phyloP scores from a whole-genome alignment of 2,797 vertebrate species.

The Chelonia mydas region DNA sequence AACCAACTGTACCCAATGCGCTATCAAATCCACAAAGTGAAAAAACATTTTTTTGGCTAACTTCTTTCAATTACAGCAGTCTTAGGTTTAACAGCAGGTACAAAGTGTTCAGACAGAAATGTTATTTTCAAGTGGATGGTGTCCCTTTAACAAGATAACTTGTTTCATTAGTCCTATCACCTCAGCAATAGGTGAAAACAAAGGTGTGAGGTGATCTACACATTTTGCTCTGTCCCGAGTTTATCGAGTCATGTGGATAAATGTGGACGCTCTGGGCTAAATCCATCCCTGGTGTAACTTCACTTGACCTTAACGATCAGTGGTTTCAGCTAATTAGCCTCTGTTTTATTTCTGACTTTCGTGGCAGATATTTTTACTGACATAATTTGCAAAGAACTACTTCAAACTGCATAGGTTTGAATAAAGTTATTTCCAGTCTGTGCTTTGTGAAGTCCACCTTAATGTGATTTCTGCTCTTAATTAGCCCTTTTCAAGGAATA shows the following conservation, averaged over 20 bases:
- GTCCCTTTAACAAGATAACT: constrained; percentile 8
- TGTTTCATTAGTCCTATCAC: constrained; percentile 9
- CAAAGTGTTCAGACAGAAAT: not conserved
- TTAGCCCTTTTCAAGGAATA: not conserved
- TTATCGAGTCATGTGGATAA: not conserved
- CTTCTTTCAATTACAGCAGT: not conserved
- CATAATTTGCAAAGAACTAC: constrained; percentile 51
- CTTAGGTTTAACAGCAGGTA: not conserved
- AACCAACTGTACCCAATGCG: not conserved
- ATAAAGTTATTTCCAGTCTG: not conserved
- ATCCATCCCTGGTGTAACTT: constrained; percentile 58
- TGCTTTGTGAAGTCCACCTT: constrained; percentile 29
- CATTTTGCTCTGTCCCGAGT: not conserved
- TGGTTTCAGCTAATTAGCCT: constrained; percentile 59
- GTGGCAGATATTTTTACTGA: constrained; percentile 69
- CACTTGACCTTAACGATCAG: constrained; percentile 41
- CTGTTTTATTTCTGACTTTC: constrained; percentile 22
- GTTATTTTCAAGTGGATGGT: constrained; percentile 20
- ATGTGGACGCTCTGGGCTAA: constrained; percentile 26
- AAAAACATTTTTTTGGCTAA: not conserved
- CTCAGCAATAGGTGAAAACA: not conserved
- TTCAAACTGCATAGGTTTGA: not conserved
- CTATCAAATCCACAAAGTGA: not conserved
- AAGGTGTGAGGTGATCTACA: not conserved
- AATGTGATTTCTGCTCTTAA: constrained; percentile 1